Base-by-base conservation (phyloP, 2,113 vertebrate genomes). In the Rissa tridactyla region DNA sequence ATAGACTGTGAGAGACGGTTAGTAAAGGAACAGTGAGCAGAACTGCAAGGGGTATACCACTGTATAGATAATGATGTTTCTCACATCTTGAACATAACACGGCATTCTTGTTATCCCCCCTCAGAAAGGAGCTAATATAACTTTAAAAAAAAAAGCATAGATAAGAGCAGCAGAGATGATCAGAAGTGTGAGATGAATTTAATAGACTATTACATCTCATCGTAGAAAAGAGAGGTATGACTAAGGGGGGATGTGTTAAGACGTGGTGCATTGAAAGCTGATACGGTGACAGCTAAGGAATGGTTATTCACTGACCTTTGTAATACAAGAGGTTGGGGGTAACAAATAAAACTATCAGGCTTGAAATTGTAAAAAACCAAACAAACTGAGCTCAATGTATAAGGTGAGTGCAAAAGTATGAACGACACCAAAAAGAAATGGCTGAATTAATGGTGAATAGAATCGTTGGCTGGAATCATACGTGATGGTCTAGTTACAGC, bases 261-360 rank as follows among this genome's bases (percentile, higher is more conserved):
- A 17, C 23, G 14, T 38, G 32, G 11, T 58, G 9, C 34, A 14
- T 40, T 57, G 30, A 65, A 95, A 81, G 36, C 6, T 17, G 36
- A 16, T 52, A n/a, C 2, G 0, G 7, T 73, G 34, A 17, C 57
- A n/a, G 0, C 0, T 40, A 71, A 87, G 38, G 47, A 72, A 23
- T 30, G 8, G 9, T 61, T 86, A 42, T 77, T 78, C 52, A 51
- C n/a, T 66, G 42, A 54, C 27, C 10, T 76, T 81, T 25, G 10
- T 66, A 62, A 29, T n/a, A 26, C 15, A 38, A 44, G 49, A 54
- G 11, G 13, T 23, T 46, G 25, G 7, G 36, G 4, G 4, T 66
- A 51, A 49, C 21, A 44, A 52, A 52, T 64, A 5, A 86, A 70
- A 9, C 10, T 49, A 14, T 26, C 13, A 62, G 38, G 15, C 25